A percentile compares a stretch with the other conserved stretches of the same genome.
These are phyloP conservation scores for Phylloscopus collybita DNA, from an alignment of 2,797 vertebrate species.

Conservation along the genomic window DNA sequence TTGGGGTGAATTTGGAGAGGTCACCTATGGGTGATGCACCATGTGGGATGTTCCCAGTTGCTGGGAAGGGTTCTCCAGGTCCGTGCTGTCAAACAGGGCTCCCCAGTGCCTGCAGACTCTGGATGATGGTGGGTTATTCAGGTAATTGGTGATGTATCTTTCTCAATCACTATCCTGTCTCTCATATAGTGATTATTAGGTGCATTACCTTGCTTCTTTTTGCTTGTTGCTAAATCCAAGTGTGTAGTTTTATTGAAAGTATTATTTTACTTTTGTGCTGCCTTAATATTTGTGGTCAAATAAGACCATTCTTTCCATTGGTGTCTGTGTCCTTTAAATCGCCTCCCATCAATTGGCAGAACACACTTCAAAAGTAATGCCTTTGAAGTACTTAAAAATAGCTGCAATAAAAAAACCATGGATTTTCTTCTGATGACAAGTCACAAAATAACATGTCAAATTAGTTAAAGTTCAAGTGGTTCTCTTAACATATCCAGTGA, in stretches of 20 bases:
- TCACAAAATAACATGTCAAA: background rate
- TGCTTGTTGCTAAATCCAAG: background rate
- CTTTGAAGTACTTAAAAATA: background rate
- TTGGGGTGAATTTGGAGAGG: background rate
- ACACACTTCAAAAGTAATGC: background rate
- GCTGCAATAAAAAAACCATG: background rate
- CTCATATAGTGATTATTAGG: background rate
- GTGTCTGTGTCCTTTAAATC: background rate
- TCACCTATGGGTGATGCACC: rapidly evolving
- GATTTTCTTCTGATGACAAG: background rate
- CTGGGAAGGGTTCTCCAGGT: background rate
- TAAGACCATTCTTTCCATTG: background rate
- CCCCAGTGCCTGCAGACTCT: rapidly evolving
- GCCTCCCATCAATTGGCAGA: background rate
- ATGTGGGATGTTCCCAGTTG: rapidly evolving
- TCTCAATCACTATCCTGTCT: background rate
- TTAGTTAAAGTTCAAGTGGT: background rate
- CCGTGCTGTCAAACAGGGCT: rapidly evolving
- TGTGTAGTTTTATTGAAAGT: background rate
- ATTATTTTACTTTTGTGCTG: background rate
- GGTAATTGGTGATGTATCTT: background rate
- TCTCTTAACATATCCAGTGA: background rate
- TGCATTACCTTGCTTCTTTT: background rate
- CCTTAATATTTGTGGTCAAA: background rate
- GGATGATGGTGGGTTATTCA: background rate